Conservation (phyloP, 2,888 invertebrate species). For the Cantharis nigra region DNA sequence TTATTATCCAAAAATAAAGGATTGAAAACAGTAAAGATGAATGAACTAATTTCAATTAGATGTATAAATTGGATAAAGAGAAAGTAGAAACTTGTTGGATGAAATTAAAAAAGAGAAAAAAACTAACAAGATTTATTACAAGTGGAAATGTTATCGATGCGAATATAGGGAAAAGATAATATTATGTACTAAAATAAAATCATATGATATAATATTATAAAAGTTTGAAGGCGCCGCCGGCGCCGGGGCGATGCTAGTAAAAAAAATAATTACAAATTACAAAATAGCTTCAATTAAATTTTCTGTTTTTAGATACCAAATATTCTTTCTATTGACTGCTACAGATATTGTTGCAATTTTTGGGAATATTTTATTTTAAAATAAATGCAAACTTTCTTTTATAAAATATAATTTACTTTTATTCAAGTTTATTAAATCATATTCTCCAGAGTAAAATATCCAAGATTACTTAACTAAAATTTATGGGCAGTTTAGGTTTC, state of each 20-base stretch:
- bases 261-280: not conserved
- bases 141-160: not conserved
- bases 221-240: too few relatives aligned
- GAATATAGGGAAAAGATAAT: not conserved
- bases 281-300: too few relatives aligned
- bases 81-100: too few relatives aligned
- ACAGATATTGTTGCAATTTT: not conserved
- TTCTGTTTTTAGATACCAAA: not conserved
- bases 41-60: too few relatives aligned
- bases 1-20: too few relatives aligned
- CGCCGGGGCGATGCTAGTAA: not conserved
- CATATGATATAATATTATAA: too few relatives aligned
- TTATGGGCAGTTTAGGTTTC: conserved; percentile 25
- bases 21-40: too few relatives aligned
- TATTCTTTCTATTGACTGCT: not conserved
- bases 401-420: not conserved
- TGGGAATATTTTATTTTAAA: not conserved
- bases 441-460: conserved; percentile 29
- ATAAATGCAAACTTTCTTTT: not conserved
- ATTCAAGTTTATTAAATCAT: not conserved
- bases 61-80: too few relatives aligned
- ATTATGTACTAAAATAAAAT: too few relatives aligned
- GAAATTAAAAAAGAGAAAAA: too few relatives aligned
- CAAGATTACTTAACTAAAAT: conserved; percentile 35
- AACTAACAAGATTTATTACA: too few relatives aligned